A percentile compares a stretch with the other conserved stretches of the same genome.
These are phyloP conservation scores for Chelonia mydas DNA, from an alignment of 2,797 vertebrate species.

Conservation along the genomic window DNA sequence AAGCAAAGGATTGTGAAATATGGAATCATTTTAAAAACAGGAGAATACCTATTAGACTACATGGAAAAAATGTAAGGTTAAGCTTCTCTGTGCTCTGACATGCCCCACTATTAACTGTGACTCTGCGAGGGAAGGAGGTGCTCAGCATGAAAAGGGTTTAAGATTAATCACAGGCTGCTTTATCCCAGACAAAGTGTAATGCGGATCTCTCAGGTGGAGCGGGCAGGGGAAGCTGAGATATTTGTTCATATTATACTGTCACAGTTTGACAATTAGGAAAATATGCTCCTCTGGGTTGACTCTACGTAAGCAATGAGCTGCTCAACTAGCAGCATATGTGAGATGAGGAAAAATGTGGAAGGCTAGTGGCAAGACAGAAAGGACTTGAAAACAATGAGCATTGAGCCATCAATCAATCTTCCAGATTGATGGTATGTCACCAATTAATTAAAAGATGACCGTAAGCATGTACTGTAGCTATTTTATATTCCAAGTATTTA, in stretches of 20 bases:
- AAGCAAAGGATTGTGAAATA: not conserved
- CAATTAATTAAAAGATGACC: not conserved
- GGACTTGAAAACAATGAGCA: not conserved
- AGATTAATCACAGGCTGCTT: not conserved
- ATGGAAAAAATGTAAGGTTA: not conserved
- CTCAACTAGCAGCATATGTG: accelerated
- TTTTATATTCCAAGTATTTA: not conserved
- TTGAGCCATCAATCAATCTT: not conserved
- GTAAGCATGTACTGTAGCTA: not conserved
- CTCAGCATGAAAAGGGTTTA: not conserved
- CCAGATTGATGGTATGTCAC: accelerated
- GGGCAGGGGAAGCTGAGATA: not conserved
- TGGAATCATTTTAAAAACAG: not conserved
- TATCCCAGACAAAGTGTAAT: not conserved
- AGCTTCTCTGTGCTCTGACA: not conserved
- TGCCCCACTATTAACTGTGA: not conserved
- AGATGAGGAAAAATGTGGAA: accelerated
- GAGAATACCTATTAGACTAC: not conserved
- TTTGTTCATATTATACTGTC: not conserved
- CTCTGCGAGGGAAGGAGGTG: not conserved
- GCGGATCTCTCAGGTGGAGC: not conserved
- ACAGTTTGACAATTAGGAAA: not conserved
- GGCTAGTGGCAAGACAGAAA: not conserved
- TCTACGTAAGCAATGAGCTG: not conserved
- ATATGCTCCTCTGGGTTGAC: accelerated